Evolutionary conservation across 2,888 invertebrate genomes (phyloP).

Genomic region (Trichacis sp.): DNA sequence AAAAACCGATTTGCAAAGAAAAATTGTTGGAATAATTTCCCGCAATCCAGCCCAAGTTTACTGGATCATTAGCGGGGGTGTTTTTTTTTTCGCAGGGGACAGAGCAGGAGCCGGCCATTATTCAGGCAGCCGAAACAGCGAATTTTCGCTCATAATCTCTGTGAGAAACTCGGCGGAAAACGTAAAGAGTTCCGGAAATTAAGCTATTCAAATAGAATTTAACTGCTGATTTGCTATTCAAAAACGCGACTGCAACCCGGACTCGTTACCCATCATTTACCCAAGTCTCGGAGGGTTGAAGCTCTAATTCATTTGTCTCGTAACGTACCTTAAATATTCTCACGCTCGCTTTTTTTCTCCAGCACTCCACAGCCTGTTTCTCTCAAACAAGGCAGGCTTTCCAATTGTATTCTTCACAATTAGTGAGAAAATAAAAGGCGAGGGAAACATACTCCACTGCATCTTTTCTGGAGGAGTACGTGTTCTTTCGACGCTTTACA

Average conservation of each 20-base stretch:
- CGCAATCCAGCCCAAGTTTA: neutral
- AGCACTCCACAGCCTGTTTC: slow-evolving; percentile 9
- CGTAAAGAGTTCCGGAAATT: slow-evolving; percentile 48
- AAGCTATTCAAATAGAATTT: slow-evolving; percentile 52
- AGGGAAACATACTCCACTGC: neutral
- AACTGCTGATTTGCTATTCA: slow-evolving; percentile 53
- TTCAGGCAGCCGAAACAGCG: slow-evolving; percentile 23
- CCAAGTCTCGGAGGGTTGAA: slow-evolving; percentile 35
- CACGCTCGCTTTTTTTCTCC: slow-evolving; percentile 21
- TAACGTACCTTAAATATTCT: slow-evolving; percentile 44
- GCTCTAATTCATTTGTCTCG: slow-evolving; percentile 52
- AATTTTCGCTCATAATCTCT: slow-evolving; percentile 32
- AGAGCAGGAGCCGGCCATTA: slow-evolving; percentile 15
- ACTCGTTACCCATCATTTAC: slow-evolving; percentile 52
- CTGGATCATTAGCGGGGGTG: neutral
- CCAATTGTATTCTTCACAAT: slow-evolving; percentile 10
- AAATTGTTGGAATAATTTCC: neutral
- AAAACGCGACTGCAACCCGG: slow-evolving; percentile 46
- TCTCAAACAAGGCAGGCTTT: slow-evolving; percentile 15
- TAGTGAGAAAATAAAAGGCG: neutral
- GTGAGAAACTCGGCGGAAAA: slow-evolving; percentile 33
- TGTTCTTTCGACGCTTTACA: neutral
- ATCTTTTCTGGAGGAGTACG: neutral
- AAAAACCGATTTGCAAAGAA: no score
- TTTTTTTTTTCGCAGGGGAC: neutral